These are phyloP conservation scores for Portevinia maculata DNA, from an alignment of 2,888 invertebrate species.

Conservation along the genomic window DNA sequence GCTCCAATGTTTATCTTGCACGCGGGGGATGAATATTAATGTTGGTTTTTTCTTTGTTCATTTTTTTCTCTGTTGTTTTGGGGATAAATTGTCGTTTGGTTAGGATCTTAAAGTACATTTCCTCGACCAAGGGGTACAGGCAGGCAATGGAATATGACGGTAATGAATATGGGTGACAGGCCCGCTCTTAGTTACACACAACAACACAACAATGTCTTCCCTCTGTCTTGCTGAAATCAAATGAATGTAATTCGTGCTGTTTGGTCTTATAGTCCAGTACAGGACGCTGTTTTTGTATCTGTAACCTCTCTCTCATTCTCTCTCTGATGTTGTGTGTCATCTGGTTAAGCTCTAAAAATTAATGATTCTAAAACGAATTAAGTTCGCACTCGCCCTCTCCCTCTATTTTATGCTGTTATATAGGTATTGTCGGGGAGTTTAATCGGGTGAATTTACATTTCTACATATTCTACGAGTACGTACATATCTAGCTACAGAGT, in stretches of 20 bases:
- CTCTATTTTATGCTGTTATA: background rate
- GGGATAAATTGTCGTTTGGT: slow-evolving; percentile 34
- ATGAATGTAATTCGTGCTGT: slow-evolving; percentile 66
- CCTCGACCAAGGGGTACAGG: slow-evolving; percentile 47
- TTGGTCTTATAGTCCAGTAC: slow-evolving; percentile 56
- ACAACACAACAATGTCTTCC: slow-evolving; percentile 2
- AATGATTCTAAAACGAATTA: slow-evolving; percentile 78
- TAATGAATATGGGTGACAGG: slow-evolving; percentile 72
- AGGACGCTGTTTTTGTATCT: slow-evolving; percentile 35
- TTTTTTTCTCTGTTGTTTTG: slow-evolving; percentile 49
- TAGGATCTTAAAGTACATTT: slow-evolving; percentile 53
- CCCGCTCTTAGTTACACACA: slow-evolving; percentile 57
- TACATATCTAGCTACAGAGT: too few species aligned
- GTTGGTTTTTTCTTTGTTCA: slow-evolving; percentile 70
- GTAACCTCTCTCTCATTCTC: too few species aligned
- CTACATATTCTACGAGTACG: too few species aligned
- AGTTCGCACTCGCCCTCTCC: slow-evolving; percentile 52
- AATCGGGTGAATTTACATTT: background rate
- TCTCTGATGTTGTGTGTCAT: slow-evolving; percentile 78
- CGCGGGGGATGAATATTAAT: slow-evolving; percentile 80
- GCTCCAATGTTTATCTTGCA: slow-evolving; percentile 22
- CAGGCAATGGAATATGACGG: slow-evolving; percentile 64
- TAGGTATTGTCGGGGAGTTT: background rate
- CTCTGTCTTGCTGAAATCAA: slow-evolving; percentile 32
- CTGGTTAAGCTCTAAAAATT: slow-evolving; percentile 83